Base-by-base conservation (phyloP, 2,888 invertebrate genomes). In the Yponomeuta cagnagella region DNA sequence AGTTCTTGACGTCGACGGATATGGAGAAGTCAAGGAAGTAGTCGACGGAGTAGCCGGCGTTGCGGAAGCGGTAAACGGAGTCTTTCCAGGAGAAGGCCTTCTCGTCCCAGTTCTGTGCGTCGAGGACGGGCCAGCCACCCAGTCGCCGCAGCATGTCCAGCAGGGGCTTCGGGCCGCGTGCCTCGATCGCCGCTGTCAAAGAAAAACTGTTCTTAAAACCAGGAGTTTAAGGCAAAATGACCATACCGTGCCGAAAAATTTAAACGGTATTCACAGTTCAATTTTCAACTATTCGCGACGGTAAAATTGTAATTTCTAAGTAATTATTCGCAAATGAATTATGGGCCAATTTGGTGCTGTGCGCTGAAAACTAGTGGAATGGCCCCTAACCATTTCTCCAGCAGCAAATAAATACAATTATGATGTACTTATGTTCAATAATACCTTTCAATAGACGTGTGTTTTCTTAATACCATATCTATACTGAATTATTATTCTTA, bases 91-190 rank as follows among this genome's bases (percentile, higher is more conserved):
- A 93, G 92, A 97, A 98, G 12, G 90, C 84, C 0, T 84, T 85
- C 52, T 94, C 94, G 75, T 95, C 93, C 98, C 98, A 98, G 0
- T 82, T 74, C 48, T 94, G 93, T 0, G 96, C 97, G 75, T 96
- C 95, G 63, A 98, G 89, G n/a, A 97, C 96, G 0, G 99, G 98
- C 98, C 98, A 99, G 3, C 98, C 98, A 0, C 98, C 98, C 33
- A 98, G 93, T n/a, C 94, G 91, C 58, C 93, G 92, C 71, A 98
- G 87, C 82, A 97, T 95, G 0, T 93, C 89, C 71, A 94, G 86
- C 63, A 98, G 93, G 0, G 98, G 97, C 3, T 90, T 87, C 66
- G 96, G 85, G 0, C 97, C 98, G 69, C 95, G 94, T 2, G 94
- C 90, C 82, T 98, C 97, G 77, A 98, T 98, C 31, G 95, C 87